These are phyloP conservation scores for Enteromius anoplus DNA, from an alignment of 2,797 vertebrate species.

Conservation along the genomic window DNA sequence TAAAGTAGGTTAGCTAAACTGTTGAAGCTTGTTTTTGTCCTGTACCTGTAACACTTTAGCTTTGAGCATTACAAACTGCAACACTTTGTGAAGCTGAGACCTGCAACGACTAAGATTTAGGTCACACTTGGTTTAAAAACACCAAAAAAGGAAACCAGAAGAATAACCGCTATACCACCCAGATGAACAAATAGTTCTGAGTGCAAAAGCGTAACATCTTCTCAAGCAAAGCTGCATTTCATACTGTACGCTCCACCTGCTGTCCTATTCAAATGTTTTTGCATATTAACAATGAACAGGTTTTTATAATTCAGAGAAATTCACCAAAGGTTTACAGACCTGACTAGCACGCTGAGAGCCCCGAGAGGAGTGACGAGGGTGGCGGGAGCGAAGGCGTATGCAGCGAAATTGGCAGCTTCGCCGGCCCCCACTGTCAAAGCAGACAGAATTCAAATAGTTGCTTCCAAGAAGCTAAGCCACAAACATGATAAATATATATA, in stretches of 20 bases:
- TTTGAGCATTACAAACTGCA: neutral
- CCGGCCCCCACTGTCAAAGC: conserved; percentile 90
- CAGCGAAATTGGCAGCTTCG: conserved; percentile 96
- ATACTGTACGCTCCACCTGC: neutral
- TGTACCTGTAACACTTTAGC: neutral
- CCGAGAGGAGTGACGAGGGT: conserved; percentile 96
- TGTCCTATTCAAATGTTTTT: neutral
- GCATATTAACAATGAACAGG: neutral
- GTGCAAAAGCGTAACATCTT: neutral
- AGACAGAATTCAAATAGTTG: conserved; percentile 9
- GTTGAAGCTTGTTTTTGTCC: neutral
- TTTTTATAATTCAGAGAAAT: neutral
- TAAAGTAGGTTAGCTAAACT: neutral
- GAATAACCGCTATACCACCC: neutral
- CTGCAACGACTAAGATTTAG: neutral
- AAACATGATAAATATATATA: conserved; percentile 8
- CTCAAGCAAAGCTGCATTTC: neutral
- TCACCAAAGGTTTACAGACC: conserved; percentile 75
- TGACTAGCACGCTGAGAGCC: conserved; percentile 97
- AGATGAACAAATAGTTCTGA: neutral
- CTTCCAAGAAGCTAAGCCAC: neutral
- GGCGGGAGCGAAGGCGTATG: conserved; percentile 97
- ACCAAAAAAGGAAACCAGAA: conserved; percentile 1
- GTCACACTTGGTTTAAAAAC: neutral
- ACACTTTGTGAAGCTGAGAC: neutral